Evolutionary conservation across 2,797 vertebrate genomes (phyloP), one percentile per base, ranked within the genome.

Genomic region (Muraenolepis orangiensis): DNA sequence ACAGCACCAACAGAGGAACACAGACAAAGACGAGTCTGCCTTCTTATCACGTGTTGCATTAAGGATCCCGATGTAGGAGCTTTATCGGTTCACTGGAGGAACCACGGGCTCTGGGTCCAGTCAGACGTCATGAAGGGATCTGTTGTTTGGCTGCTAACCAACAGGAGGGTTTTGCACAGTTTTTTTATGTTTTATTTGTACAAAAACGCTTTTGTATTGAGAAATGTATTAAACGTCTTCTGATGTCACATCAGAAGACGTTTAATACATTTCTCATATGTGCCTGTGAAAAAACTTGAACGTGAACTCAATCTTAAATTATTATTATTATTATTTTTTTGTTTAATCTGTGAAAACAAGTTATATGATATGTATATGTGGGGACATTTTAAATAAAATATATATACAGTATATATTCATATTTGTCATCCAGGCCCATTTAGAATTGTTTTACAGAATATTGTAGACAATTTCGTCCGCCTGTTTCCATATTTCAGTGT

Each of bases 11-110:
- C 76, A 29, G 69, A 72, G 74, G 80, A 77, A 68, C 69, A 51
- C 3, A 66, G 80, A 87, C 81, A 88, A 82, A 81, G 75, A 74
- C 75, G 68, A 76, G 82, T 78, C 73, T 74, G 20, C 32, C 10
- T 70, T 76, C 79, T 70, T 71, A 80, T 77, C 78, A 71, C 81
- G 77, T 64, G 80, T 77, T 79, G 18, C 1, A 2, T 34, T 74
- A 70, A 20, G 66, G 20, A 57, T 57, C n/a, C 51, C 1, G 7
- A 6, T 51, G 46, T 8, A 57, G 2, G 42, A 51, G 42, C 42
- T 51, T 7, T 57, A 57, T 57, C 23, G 1, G 51, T 57, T 57
- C 6, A 10, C 51, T 8, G 20, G 51, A 1, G 20, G 7, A 10
- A 2, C 51, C 23, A 57, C 6, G n/a, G 6, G 51, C 51, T 23